Base-by-base conservation (phyloP, 92 coral and sea anemone genomes). In the Micromussa lordhowensis region DNA sequence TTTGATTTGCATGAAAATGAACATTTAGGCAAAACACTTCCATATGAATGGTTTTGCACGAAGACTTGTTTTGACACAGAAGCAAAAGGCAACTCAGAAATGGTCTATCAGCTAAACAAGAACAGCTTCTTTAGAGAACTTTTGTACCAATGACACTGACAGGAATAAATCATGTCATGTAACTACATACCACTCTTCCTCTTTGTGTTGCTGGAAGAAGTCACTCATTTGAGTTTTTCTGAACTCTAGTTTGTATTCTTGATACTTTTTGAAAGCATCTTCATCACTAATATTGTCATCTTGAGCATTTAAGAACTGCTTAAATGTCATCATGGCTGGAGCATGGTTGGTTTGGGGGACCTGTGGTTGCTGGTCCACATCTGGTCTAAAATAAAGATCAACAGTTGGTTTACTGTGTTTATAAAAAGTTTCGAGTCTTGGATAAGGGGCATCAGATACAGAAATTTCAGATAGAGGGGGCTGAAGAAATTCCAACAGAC, bases 241-340 rank as follows among this genome's bases (percentile, higher is more conserved):
- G 80, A 97, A 97, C 84, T 97, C 99, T 78, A 97, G 84, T 86
- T 97, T 97, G 78, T 97, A 97, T 64, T 95, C 99, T 75, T 97
- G 98, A 68, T 97, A 97, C 82, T 97, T 97, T 68, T 88, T 89
- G 68, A 95, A 95, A 3, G 99, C 99, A 85, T 97, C 99, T 93
- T 92, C 96, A 82, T 97, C 99, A 57, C 96, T 98, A 28, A 97
- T 97, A 84, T 92, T 94, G 79, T 97, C 99, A 74, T 96, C 98
- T 86, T 95, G 98, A 10, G 98, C 95, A 88, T 94, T 95, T 55
- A 97, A 82, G 88, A 97, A 97, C 93, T 97, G 99, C 68, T 97
- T 97, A 66, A 97, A 97, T 0, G 97, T 92, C 94, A 95, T 87
- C 99, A 97, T 97, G 34, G 79, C 91, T 26, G 99, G 99, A 5